Conservation (phyloP, 2,113 vertebrate species). For the Zosterops borbonicus region DNA sequence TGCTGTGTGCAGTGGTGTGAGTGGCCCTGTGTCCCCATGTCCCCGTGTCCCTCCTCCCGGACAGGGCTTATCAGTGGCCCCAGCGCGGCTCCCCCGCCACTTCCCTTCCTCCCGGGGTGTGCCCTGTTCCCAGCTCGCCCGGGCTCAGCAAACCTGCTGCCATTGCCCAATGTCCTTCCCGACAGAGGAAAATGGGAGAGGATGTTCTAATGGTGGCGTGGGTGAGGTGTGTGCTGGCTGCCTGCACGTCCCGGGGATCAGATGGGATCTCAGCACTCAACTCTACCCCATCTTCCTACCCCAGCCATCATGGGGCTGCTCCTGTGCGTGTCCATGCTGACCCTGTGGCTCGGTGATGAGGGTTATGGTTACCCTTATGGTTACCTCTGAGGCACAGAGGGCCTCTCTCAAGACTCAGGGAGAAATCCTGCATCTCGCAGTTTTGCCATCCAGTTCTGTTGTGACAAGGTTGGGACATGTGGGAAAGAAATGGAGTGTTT, state of each 20-base stretch:
- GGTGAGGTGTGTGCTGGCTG: background rate
- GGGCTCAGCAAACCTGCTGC: background rate
- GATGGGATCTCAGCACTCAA: rapidly evolving
- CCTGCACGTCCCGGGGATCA: rapidly evolving
- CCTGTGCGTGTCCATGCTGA: background rate
- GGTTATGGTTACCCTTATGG: background rate
- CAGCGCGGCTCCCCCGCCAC: background rate
- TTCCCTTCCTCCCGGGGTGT: constrained; percentile 1
- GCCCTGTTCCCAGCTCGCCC: background rate
- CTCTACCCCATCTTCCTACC: rapidly evolving
- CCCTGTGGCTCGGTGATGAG: rapidly evolving
- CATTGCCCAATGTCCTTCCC: background rate
- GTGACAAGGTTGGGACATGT: rapidly evolving
- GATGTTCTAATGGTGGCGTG: background rate
- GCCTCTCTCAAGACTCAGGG: background rate
- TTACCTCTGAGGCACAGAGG: background rate
- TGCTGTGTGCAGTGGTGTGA: background rate
- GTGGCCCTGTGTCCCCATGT: rapidly evolving
- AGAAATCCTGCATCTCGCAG: rapidly evolving
- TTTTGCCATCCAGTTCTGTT: rapidly evolving
- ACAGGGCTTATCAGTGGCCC: background rate
- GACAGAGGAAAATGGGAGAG: background rate
- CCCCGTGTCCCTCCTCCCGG: background rate
- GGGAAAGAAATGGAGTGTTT: background rate
- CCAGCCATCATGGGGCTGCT: rapidly evolving